Evolutionary conservation across 1,140 invertebrate species (phyloP).

Genomic region (Drosophila funebris): DNA sequence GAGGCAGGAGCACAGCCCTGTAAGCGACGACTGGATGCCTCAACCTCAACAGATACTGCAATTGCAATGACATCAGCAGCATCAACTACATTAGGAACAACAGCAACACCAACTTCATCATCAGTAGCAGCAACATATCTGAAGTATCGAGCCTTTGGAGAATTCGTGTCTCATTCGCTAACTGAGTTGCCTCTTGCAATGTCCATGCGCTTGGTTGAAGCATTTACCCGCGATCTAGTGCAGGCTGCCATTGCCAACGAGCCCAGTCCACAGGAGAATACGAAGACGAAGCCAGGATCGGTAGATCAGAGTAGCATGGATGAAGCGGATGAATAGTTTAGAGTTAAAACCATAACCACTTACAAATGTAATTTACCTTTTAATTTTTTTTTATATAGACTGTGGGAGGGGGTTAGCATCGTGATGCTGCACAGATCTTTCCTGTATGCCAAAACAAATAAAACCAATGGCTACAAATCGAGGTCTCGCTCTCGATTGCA

Average conservation of each 20-base stretch:
- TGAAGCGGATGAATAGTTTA: slow-evolving; percentile 41
- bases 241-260: slow-evolving; percentile 47
- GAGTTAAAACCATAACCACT: slow-evolving; percentile 17
- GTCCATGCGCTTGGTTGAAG: slow-evolving; percentile 73
- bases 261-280: slow-evolving; percentile 10
- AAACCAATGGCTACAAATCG: slow-evolving; percentile 23
- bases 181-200: slow-evolving; percentile 63
- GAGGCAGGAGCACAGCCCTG: slow-evolving; percentile 10
- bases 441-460: slow-evolving; percentile 21
- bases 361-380: slow-evolving; percentile 19
- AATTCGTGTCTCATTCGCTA: slow-evolving; percentile 74
- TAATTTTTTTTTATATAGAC: slow-evolving; percentile 8
- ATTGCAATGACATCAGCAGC: neutral
- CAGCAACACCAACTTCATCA: slow-evolving; percentile 10
- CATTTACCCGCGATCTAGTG: slow-evolving; percentile 77
- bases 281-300: neutral
- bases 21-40: slow-evolving; percentile 20
- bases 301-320: slow-evolving; percentile 25
- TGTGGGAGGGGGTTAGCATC: neutral
- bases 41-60: neutral
- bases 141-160: slow-evolving; percentile 80
- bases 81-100: neutral
- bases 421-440: too few species aligned
- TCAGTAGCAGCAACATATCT: slow-evolving; percentile 28
- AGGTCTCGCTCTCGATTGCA: neutral